phyloP scores from a whole-genome alignment of 2,888 invertebrate species.

The Gymnoscelis rufifasciata region DNA sequence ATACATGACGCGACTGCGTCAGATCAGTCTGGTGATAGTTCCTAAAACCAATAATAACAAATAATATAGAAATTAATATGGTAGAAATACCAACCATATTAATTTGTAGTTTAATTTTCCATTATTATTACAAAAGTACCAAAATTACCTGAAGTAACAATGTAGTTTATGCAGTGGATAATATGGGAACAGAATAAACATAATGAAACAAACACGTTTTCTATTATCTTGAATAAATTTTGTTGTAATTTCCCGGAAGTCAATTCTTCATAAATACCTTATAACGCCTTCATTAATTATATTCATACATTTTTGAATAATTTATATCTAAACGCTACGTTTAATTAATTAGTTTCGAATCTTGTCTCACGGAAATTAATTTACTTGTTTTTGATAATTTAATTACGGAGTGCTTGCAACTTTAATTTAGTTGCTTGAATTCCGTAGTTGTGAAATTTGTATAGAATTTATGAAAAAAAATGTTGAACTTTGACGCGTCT shows the following conservation, averaged over 20 bases:
- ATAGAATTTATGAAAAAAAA: neutral
- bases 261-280: constrained; percentile 1
- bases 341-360: constrained; percentile 11
- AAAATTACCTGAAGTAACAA: too few species aligned
- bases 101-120: too few species aligned
- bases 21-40: too few species aligned
- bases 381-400: constrained; percentile 10
- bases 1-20: too few species aligned
- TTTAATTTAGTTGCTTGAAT: neutral
- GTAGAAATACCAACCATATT: too few species aligned
- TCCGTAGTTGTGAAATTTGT: neutral
- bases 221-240: too few species aligned
- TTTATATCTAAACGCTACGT: constrained; percentile 9
- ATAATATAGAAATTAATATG: too few species aligned
- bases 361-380: constrained; percentile 9
- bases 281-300: neutral
- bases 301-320: constrained; percentile 4
- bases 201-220: too few species aligned
- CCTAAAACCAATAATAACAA: too few species aligned
- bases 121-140: too few species aligned
- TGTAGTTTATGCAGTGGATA: too few species aligned
- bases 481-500: neutral
- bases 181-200: too few species aligned
- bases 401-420: constrained; percentile 1
- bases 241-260: neutral